phyloP scores from a whole-genome alignment of 2,113 vertebrate species.

The Polypterus bichir region DNA sequence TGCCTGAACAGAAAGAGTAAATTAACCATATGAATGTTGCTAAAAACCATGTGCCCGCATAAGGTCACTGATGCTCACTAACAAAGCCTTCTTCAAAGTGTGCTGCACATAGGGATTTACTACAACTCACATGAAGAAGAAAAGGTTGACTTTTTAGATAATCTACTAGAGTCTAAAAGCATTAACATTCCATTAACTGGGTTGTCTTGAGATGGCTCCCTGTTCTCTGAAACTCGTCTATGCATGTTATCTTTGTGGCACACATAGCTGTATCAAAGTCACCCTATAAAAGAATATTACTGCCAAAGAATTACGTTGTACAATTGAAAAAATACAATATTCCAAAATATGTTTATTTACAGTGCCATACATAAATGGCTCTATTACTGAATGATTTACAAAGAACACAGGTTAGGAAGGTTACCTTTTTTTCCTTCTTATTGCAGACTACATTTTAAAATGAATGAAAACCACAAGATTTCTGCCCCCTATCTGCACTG shows the following conservation, averaged over 20 bases:
- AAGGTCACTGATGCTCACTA: conserved; percentile 34
- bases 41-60: conserved; percentile 38
- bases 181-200: conserved; percentile 74
- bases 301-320: conserved; percentile 30
- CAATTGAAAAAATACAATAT: conserved; percentile 28
- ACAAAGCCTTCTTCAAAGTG: conserved; percentile 54
- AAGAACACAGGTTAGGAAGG: no score
- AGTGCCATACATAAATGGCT: neutral
- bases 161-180: conserved; percentile 70
- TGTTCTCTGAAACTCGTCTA: conserved; percentile 40
- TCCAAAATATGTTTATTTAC: conserved; percentile 16
- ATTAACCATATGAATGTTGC: neutral
- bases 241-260: conserved; percentile 37
- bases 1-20: neutral
- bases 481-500: no score
- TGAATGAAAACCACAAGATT: no score
- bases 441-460: no score
- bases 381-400: neutral
- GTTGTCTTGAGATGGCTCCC: conserved; percentile 55
- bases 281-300: conserved; percentile 13
- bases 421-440: no score
- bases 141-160: conserved; percentile 73
- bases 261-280: conserved; percentile 26
- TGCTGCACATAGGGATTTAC: conserved; percentile 55
- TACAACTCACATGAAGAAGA: conserved; percentile 48